Evolutionary conservation across 2,888 invertebrate genomes (phyloP).

Genomic region (Leptinotarsa rubiginosa): DNA sequence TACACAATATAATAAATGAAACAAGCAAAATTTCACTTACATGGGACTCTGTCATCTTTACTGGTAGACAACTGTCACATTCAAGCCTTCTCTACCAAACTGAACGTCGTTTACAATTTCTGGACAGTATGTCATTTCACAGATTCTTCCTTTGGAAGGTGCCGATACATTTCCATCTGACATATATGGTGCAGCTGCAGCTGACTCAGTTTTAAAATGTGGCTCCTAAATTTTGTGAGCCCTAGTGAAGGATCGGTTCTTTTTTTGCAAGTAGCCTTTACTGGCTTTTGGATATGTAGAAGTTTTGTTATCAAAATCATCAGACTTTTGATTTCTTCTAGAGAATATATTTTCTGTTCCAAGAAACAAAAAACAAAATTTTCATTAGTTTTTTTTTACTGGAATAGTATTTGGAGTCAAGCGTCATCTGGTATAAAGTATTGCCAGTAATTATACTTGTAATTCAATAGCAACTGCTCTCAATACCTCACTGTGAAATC

Average conservation of each 20-base stretch:
- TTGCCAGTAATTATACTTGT: no score
- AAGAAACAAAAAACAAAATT: no score
- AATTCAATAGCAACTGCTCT: no score
- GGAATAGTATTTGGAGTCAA: no score
- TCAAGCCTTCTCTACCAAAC: slow-evolving; percentile 41
- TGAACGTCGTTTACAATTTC: slow-evolving; percentile 62
- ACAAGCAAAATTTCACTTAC: no score
- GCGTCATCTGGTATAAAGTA: no score
- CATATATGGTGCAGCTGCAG: not conserved
- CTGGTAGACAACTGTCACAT: not conserved
- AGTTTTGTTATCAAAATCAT: slow-evolving; percentile 52
- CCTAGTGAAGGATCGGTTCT: slow-evolving; percentile 62
- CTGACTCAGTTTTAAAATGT: slow-evolving; percentile 2
- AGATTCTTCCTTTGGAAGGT: slow-evolving; percentile 51
- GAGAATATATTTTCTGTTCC: no score
- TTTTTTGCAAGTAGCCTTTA: slow-evolving; percentile 55
- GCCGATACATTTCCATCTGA: slow-evolving; percentile 32
- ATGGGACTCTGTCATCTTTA: no score
- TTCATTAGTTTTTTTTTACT: no score
- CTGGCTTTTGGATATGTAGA: slow-evolving; percentile 60
- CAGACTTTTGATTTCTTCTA: slow-evolving; percentile 53
- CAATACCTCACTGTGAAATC: no score
- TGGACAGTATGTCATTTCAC: slow-evolving; percentile 64
- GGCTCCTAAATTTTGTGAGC: slow-evolving; percentile 58
- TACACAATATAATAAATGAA: no score